Conservation (phyloP, 2,113 vertebrate species). For the Boleophthalmus pectinirostris region DNA sequence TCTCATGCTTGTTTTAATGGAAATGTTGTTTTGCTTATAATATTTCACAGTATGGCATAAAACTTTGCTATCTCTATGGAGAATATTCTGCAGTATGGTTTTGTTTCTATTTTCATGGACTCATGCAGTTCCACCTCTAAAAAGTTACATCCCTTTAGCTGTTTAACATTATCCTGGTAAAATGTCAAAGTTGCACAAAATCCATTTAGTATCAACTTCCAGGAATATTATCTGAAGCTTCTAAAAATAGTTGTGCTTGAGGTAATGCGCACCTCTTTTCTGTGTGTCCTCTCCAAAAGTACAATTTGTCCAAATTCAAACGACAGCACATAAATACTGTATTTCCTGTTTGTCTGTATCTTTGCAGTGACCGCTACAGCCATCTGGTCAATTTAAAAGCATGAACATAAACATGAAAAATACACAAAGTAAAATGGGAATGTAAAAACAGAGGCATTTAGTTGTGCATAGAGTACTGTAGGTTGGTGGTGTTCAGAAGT, state of each 20-base stretch:
- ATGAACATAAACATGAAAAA: conserved; percentile 1
- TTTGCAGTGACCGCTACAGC: conserved; percentile 1
- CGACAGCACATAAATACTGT: background rate
- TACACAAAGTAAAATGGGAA: conserved; percentile 22
- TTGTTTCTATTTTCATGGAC: too few species aligned
- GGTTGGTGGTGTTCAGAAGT: background rate
- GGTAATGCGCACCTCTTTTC: background rate
- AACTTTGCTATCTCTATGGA: too few species aligned
- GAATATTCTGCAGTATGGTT: too few species aligned
- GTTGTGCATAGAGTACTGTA: background rate
- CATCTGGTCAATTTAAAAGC: conserved; percentile 9
- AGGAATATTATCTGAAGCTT: background rate
- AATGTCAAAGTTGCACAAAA: background rate
- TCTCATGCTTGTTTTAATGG: too few species aligned
- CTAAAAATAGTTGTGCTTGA: conserved; percentile 1
- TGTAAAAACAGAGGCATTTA: conserved; percentile 20
- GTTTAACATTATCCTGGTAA: background rate
- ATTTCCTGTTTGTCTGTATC: background rate
- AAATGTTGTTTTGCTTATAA: too few species aligned
- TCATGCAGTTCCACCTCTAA: too few species aligned
- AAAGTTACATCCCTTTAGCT: too few species aligned
- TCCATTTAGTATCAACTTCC: background rate
- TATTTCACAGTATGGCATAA: too few species aligned
- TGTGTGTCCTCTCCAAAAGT: background rate
- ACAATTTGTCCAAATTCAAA: background rate